These are phyloP conservation scores for Apotomis betuletana DNA, from an alignment of 2,888 invertebrate species.

Conservation along the genomic window DNA sequence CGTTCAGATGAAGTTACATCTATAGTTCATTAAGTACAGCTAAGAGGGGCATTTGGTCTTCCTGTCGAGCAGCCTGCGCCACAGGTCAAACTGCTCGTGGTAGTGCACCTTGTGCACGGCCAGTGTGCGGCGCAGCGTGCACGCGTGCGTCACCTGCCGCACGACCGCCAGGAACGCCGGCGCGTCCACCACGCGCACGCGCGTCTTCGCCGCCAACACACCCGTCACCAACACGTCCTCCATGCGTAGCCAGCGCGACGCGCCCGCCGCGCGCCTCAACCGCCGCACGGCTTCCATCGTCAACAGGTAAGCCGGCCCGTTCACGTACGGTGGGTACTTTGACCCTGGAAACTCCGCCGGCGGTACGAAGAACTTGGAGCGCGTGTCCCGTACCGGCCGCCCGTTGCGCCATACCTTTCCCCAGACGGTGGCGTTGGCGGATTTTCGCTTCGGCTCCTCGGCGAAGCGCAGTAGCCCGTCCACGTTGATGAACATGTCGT, in stretches of 20 bases:
- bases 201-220: constrained; percentile 4
- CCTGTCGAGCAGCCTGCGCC: constrained; percentile 12
- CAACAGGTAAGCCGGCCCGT: constrained; percentile 85
- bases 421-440: constrained; percentile 88
- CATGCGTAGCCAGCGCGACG: constrained; percentile 12
- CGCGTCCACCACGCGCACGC: constrained; percentile 23
- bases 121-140: constrained; percentile 15
- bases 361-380: constrained; percentile 95
- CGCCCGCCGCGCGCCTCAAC: constrained; percentile 3
- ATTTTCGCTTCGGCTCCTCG: constrained; percentile 80
- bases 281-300: constrained; percentile 80
- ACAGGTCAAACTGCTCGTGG: constrained; percentile 14
- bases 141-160: not conserved
- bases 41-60: not conserved
- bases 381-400: constrained; percentile 92
- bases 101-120: constrained; percentile 15
- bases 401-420: constrained; percentile 92
- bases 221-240: constrained; percentile 25
- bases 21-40: not conserved
- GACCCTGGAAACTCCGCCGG: constrained; percentile 87
- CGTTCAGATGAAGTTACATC: too few relatives aligned
- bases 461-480: constrained; percentile 88
- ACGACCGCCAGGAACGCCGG: not conserved
- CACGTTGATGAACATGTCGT: constrained; percentile 95
- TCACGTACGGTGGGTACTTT: constrained; percentile 53